phyloP scores from a whole-genome alignment of 30 jellyfish, hydroid and myxozoan genomes.

The Chironex yamaguchii region DNA sequence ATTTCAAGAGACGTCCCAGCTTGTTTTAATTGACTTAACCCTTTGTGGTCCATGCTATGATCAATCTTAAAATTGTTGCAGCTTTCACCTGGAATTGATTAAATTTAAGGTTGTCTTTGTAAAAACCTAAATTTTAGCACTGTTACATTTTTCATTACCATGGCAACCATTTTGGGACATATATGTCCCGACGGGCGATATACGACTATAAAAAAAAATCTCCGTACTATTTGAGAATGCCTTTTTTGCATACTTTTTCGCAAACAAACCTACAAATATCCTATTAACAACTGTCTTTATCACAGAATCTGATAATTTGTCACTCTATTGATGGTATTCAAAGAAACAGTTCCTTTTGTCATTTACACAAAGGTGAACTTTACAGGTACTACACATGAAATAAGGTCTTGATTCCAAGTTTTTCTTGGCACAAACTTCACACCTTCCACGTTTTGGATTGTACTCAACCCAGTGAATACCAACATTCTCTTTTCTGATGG shows the following conservation, averaged over 20 bases:
- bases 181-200: not conserved
- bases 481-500: slow-evolving; percentile 60
- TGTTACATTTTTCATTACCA: not conserved
- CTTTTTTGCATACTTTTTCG: not conserved
- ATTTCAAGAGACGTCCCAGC: too few species aligned
- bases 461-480: slow-evolving; percentile 77
- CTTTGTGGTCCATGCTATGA: not conserved
- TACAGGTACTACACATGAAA: slow-evolving; percentile 68
- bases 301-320: too few species aligned
- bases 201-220: not conserved
- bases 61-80: too few species aligned
- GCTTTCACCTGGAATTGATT: not conserved
- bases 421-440: slow-evolving; percentile 80
- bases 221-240: not conserved
- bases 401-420: slow-evolving; percentile 57
- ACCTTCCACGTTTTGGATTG: slow-evolving; percentile 72
- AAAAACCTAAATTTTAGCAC: not conserved
- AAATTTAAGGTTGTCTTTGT: not conserved
- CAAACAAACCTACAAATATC: not conserved
- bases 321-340: slow-evolving; percentile 35
- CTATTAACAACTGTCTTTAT: not conserved
- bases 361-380: slow-evolving; percentile 44
- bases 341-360: slow-evolving; percentile 68
- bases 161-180: not conserved
- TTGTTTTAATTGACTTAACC: too few species aligned